phyloP scores from a whole-genome alignment of 2,888 invertebrate genomes.

The Temnothorax ravouxi region DNA sequence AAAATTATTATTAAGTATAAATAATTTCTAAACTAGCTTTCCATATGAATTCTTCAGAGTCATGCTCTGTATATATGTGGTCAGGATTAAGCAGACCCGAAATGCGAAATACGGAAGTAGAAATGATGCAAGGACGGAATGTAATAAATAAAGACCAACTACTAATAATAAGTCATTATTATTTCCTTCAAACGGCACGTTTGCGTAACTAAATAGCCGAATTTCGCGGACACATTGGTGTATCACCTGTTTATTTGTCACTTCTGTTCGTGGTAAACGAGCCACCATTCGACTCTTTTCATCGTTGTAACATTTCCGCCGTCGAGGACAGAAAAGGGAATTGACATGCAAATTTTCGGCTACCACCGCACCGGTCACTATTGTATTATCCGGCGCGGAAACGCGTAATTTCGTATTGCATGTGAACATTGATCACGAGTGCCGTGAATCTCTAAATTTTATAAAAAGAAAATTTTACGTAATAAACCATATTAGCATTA shows the following conservation, averaged over 20 bases:
- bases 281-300: slow-evolving; percentile 21
- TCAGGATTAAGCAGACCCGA: not conserved
- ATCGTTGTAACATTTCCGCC: slow-evolving; percentile 47
- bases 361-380: slow-evolving; percentile 34
- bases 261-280: slow-evolving; percentile 24
- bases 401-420: slow-evolving; percentile 21
- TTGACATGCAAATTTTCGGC: slow-evolving; percentile 64
- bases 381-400: slow-evolving; percentile 52
- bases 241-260: not conserved
- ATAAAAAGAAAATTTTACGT: not conserved
- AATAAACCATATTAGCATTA: not conserved
- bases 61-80: slow-evolving; percentile 4
- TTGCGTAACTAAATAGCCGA: not conserved
- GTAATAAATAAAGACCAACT: not conserved
- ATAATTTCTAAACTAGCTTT: slow-evolving; percentile 1
- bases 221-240: not conserved
- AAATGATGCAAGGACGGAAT: not conserved
- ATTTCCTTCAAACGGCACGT: not conserved
- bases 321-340: slow-evolving; percentile 16
- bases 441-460: not conserved
- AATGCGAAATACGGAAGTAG: not conserved
- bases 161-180: not conserved
- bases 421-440: not conserved
- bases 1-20: slow-evolving; percentile 2
- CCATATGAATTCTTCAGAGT: not conserved